These are phyloP conservation scores for Drosophila sproati DNA, from an alignment of 1,140 invertebrate species.

Conservation along the genomic window DNA sequence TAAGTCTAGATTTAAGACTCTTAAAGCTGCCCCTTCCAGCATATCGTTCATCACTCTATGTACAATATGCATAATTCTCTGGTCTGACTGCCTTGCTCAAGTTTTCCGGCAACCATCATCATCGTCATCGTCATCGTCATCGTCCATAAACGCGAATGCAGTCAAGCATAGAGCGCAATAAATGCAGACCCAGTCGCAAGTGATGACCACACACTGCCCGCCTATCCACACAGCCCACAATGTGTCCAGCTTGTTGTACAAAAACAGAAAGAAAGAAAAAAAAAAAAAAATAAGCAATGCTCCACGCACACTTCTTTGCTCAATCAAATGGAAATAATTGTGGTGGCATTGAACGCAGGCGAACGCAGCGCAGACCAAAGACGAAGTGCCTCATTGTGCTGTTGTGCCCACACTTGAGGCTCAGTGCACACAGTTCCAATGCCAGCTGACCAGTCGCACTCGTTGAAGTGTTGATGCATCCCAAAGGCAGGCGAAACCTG, in stretches of 20 bases:
- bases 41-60: not conserved
- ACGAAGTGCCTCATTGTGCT: slow-evolving; percentile 68
- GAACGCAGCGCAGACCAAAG: slow-evolving; percentile 40
- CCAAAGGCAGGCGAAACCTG: slow-evolving; percentile 29
- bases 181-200: slow-evolving; percentile 58
- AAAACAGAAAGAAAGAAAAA: slow-evolving; percentile 20
- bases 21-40: slow-evolving; percentile 5
- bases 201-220: slow-evolving; percentile 68
- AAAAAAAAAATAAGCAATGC: slow-evolving; percentile 46
- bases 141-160: slow-evolving; percentile 65
- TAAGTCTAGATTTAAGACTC: slow-evolving; percentile 20
- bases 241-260: slow-evolving; percentile 45
- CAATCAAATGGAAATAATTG: slow-evolving; percentile 83
- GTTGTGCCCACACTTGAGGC: slow-evolving; percentile 38
- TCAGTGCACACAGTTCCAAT: slow-evolving; percentile 26
- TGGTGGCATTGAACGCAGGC: slow-evolving; percentile 48
- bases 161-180: slow-evolving; percentile 79
- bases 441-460: slow-evolving; percentile 51
- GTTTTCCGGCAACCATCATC: slow-evolving; percentile 34
- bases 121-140: slow-evolving; percentile 22
- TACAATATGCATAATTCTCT: slow-evolving; percentile 15
- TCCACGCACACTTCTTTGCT: slow-evolving; percentile 76
- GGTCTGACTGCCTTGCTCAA: slow-evolving; percentile 16
- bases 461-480: slow-evolving; percentile 80
- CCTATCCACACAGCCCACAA: slow-evolving; percentile 46